Evolutionary conservation across 2,113 vertebrate genomes (phyloP).

Genomic region (Tachysurus vachellii): DNA sequence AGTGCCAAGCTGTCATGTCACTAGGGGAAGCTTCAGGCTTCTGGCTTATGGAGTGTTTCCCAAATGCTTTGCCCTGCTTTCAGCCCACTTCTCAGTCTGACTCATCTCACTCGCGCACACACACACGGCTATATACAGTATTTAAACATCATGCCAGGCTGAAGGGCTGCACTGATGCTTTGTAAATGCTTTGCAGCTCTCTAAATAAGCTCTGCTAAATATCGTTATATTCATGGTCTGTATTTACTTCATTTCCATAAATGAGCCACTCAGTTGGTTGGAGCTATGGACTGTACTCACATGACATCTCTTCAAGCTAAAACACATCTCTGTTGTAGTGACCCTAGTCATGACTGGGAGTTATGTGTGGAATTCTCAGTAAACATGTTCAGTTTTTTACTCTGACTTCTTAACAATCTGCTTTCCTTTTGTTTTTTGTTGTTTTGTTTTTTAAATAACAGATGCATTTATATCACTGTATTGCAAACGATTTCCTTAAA

Average conservation of each 20-base stretch:
- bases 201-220: background rate
- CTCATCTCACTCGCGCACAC: constrained; percentile 13
- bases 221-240: background rate
- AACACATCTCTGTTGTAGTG: background rate
- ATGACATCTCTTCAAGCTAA: background rate
- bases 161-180: background rate
- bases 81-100: constrained; percentile 23
- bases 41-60: constrained; percentile 43
- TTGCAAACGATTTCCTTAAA: background rate
- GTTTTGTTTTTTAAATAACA: background rate
- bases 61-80: constrained; percentile 34
- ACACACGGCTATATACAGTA: background rate
- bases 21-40: constrained; percentile 20
- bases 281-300: background rate
- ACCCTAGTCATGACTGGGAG: background rate
- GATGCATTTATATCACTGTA: background rate
- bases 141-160: background rate
- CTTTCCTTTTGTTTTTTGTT: background rate
- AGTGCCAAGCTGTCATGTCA: constrained; percentile 52
- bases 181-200: background rate
- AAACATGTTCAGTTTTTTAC: background rate
- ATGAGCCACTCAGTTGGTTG: background rate
- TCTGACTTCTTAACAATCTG: background rate
- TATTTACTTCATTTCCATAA: background rate
- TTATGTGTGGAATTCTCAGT: background rate